Evolutionary conservation across 1,140 invertebrate species (phyloP).

Genomic region (Phymastichus coffea): DNA sequence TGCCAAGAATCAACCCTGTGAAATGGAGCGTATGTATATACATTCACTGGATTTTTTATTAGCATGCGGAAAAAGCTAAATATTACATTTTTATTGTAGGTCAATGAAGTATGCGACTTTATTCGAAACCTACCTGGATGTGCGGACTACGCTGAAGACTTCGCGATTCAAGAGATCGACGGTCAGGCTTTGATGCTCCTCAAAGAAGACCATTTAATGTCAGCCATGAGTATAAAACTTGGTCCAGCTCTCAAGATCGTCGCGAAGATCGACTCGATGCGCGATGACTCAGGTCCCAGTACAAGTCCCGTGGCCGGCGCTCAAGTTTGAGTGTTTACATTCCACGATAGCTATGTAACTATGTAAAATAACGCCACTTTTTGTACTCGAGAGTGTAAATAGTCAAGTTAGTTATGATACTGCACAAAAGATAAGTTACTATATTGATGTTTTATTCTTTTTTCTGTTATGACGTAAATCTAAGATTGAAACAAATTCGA

Average conservation of each 20-base stretch:
- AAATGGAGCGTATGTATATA: conserved; percentile 69
- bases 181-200: conserved; percentile 90
- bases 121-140: conserved; percentile 84
- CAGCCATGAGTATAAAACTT: conserved; percentile 91
- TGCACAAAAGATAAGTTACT: no score
- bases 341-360: no score
- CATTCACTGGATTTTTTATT: no score
- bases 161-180: conserved; percentile 93
- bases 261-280: conserved; percentile 78
- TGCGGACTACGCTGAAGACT: conserved; percentile 91
- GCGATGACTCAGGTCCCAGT: conserved; percentile 57
- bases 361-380: no score
- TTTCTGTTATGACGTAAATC: no score
- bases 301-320: conserved; percentile 43
- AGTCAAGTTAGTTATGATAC: no score
- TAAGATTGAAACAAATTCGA: no score
- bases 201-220: conserved; percentile 94
- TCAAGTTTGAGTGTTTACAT: conserved; percentile 40
- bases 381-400: no score
- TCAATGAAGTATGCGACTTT: conserved; percentile 80
- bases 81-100: conserved; percentile 50
- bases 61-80: background rate
- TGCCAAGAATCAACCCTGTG: conserved; percentile 66
- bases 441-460: no score
- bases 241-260: conserved; percentile 95